Evolutionary conservation across 1,140 invertebrate species (phyloP).

Genomic region (Melitaea cinxia): DNA sequence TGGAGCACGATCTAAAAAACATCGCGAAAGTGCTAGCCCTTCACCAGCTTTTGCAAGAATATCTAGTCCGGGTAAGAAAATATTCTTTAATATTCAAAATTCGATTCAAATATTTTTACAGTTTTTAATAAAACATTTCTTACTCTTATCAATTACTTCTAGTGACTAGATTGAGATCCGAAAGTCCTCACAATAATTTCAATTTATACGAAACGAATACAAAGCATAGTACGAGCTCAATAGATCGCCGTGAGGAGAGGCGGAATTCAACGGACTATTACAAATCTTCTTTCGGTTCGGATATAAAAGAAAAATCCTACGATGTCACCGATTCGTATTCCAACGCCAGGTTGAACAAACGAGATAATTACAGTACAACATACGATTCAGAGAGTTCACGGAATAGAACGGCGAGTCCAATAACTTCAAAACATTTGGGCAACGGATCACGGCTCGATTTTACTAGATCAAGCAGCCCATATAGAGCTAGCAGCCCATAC

Average conservation of each 20-base stretch:
- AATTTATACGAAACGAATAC: conserved; percentile 66
- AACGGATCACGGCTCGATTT: conserved; percentile 71
- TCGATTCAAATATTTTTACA: neutral
- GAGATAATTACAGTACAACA: conserved; percentile 47
- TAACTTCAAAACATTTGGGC: conserved; percentile 76
- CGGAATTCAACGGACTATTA: conserved; percentile 72
- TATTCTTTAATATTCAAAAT: neutral
- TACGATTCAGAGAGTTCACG: conserved; percentile 75
- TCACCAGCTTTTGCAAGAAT: conserved; percentile 69
- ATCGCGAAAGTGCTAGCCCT: conserved; percentile 66
- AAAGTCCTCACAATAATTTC: conserved; percentile 72
- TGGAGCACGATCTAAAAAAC: conserved; percentile 84
- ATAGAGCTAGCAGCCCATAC: conserved; percentile 70
- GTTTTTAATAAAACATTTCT: conserved; percentile 6
- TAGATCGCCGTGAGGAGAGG: conserved; percentile 68
- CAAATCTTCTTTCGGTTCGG: conserved; percentile 67
- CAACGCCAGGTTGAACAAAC: conserved; percentile 61
- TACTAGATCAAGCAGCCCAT: conserved; percentile 68
- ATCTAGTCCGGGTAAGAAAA: conserved; percentile 70
- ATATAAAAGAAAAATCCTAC: conserved; percentile 70
- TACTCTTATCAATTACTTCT: conserved; percentile 40
- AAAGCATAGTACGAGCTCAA: conserved; percentile 62
- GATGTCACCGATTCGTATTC: conserved; percentile 76
- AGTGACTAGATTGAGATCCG: conserved; percentile 72
- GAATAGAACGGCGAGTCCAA: conserved; percentile 76